A percentile compares a stretch with the other conserved stretches of the same genome.
phyloP scores from a whole-genome alignment of 2,888 invertebrate genomes.

The Phengaris alcon region DNA sequence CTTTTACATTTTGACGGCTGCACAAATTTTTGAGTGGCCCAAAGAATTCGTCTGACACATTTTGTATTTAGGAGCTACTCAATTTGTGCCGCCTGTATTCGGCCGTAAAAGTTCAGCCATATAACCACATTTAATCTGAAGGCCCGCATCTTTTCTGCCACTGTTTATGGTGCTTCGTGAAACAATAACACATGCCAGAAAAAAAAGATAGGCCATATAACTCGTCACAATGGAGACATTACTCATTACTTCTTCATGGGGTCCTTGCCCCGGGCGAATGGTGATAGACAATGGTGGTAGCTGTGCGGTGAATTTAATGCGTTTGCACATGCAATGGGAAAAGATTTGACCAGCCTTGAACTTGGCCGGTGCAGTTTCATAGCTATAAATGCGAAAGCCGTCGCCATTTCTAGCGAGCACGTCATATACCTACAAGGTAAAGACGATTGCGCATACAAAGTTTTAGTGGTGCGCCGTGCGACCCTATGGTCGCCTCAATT shows the following conservation, averaged over 20 bases:
- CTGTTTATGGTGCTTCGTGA: conserved; percentile 30
- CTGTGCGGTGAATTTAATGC: conserved; percentile 74
- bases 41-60: too few species aligned
- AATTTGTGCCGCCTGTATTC: too few species aligned
- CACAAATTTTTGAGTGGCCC: too few species aligned
- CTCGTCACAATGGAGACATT: conserved; percentile 70
- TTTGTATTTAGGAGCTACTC: too few species aligned
- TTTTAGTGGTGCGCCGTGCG: too few species aligned
- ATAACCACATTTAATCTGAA: too few species aligned
- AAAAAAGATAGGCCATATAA: conserved; percentile 54
- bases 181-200: conserved; percentile 45
- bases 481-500: too few species aligned
- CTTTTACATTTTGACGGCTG: too few species aligned
- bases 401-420: conserved; percentile 66
- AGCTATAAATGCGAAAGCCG: conserved; percentile 65
- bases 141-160: not conserved
- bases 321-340: conserved; percentile 72
- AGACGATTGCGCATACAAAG: conserved; percentile 26
- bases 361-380: conserved; percentile 64
- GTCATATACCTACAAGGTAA: conserved; percentile 45
- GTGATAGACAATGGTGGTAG: conserved; percentile 78
- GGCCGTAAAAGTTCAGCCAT: too few species aligned
- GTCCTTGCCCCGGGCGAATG: conserved; percentile 55
- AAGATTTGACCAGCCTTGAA: conserved; percentile 75
- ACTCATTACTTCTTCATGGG: conserved; percentile 76